Percentiles rank a stretch among this genome's conserved stretches.
These are phyloP conservation scores for Chalcosyrphus nemorum DNA, from an alignment of 2,888 invertebrate genomes.

Conservation along the genomic window DNA sequence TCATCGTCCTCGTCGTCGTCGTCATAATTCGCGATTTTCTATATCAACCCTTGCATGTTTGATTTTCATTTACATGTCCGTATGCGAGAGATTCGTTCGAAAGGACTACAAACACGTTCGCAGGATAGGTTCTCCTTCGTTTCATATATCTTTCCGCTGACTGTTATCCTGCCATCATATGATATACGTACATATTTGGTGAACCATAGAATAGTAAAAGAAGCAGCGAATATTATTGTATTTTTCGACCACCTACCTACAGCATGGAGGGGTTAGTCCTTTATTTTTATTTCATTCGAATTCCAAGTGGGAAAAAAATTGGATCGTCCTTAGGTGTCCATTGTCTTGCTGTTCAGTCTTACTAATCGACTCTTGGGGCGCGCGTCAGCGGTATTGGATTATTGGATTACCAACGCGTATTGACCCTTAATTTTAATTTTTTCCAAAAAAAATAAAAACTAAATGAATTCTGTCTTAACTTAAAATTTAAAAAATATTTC, in stretches of 20 bases:
- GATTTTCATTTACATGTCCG: slow-evolving; percentile 81
- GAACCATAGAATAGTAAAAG: slow-evolving; percentile 46
- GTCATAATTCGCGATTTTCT: slow-evolving; percentile 78
- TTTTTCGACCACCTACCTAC: slow-evolving; percentile 74
- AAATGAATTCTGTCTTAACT: background rate
- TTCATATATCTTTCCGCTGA: slow-evolving; percentile 50
- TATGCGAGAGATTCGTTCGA: slow-evolving; percentile 56
- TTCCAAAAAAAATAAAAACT: background rate
- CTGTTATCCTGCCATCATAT: slow-evolving; percentile 68
- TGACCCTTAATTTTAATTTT: slow-evolving; percentile 13
- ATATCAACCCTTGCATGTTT: slow-evolving; percentile 81
- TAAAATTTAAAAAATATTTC: background rate
- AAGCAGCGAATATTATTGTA: slow-evolving; percentile 67
- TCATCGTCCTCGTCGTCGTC: slow-evolving; percentile 71
- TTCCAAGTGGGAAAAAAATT: slow-evolving; percentile 72
- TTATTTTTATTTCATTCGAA: slow-evolving; percentile 73
- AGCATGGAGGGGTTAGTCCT: slow-evolving; percentile 58
- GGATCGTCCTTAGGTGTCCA: slow-evolving; percentile 75
- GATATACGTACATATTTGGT: slow-evolving; percentile 70
- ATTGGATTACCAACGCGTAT: slow-evolving; percentile 45
- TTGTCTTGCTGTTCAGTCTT: slow-evolving; percentile 79
- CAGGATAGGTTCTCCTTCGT: slow-evolving; percentile 49
- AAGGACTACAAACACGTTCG: slow-evolving; percentile 36
- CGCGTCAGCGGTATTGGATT: slow-evolving; percentile 73
- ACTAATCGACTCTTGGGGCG: slow-evolving; percentile 77